Evolutionary conservation across 1,140 invertebrate species (phyloP), one percentile per base, ranked within the genome.

Genomic region (Panulirus ornatus): DNA sequence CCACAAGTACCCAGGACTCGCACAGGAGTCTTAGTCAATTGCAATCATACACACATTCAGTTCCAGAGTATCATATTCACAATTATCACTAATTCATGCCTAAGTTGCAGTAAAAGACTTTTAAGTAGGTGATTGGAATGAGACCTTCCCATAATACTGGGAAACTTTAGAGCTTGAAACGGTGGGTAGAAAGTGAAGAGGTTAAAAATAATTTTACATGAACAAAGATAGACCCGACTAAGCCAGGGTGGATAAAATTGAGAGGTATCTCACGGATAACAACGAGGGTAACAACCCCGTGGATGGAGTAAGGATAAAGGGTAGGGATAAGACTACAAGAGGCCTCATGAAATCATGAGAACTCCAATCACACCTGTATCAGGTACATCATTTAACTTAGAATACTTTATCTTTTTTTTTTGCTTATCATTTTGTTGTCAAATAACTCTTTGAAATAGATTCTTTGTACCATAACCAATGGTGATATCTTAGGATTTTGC

Each of bases 381-480:
- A 89, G 88, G 88, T 89, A 89, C 88, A 75, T 83, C 71, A 54
- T 89, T 89, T 42, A 89, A 73, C 71, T 89, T 75, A 84, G 44
- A 83, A 84, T 84, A 83, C 71, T 88, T 70, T 71, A 78, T 22
- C 81, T 88, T 88, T 89, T 88, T 88, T 88, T 89, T 89, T 89
- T 89, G 75, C 75, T 82, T 47, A 42, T 75, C 51, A 75, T 89
- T 83, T 83, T 88, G 40, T 89, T 89, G 88, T 89, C 79, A 84
- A 84, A 89, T 89, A 89, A 83, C 79, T 84, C 71, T 63, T 81
- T 89, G 88, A 89, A 89, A 89, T 89, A 89, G 79, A 89, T 88
- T 63, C 87, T 89, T 89, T 89, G 88, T 89, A 89, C 88, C 88
- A 89, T 89, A 83, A 89, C 88, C 83, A 84, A 90, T 90, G 82